Conservation (phyloP, 2,888 invertebrate genomes). For the Scrobipalpa costella region DNA sequence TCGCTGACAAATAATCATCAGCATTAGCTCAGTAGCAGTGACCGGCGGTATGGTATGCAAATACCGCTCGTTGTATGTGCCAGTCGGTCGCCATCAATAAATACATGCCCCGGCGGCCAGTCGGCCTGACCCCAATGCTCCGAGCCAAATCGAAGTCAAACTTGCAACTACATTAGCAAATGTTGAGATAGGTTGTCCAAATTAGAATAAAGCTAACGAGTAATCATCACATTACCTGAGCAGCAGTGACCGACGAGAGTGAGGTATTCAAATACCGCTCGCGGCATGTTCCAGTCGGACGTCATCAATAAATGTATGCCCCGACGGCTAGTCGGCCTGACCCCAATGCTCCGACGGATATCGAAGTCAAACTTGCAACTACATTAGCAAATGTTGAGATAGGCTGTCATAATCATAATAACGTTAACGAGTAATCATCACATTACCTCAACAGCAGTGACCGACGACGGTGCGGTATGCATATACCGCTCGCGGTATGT, state of each 20-base stretch:
- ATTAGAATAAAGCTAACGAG: background rate
- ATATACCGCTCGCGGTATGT: slow-evolving; percentile 36
- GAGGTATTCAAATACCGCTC: background rate
- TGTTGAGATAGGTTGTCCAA: too few relatives aligned
- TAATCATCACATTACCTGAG: background rate
- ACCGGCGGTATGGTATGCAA: slow-evolving; percentile 43
- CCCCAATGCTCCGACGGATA: slow-evolving; percentile 11
- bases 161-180: slow-evolving; percentile 6
- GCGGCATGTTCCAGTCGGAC: slow-evolving; percentile 10
- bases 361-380: slow-evolving; percentile 1
- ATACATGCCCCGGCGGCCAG: slow-evolving; percentile 19
- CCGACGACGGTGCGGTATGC: slow-evolving; percentile 40
- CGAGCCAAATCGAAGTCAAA: slow-evolving; percentile 5
- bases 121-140: slow-evolving; percentile 17
- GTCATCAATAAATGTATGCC: slow-evolving; percentile 17
- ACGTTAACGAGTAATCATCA: background rate
- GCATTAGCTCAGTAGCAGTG: slow-evolving; percentile 17
- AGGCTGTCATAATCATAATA: background rate
- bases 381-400: too few relatives aligned
- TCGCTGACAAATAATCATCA: background rate
- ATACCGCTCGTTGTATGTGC: slow-evolving; percentile 35
- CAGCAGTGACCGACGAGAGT: slow-evolving; percentile 26
- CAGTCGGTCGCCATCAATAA: slow-evolving; percentile 22
- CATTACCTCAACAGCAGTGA: slow-evolving; percentile 21
- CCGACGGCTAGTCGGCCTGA: background rate